phyloP scores from a whole-genome alignment of 2,888 invertebrate species.

The Athripsodes cinereus region DNA sequence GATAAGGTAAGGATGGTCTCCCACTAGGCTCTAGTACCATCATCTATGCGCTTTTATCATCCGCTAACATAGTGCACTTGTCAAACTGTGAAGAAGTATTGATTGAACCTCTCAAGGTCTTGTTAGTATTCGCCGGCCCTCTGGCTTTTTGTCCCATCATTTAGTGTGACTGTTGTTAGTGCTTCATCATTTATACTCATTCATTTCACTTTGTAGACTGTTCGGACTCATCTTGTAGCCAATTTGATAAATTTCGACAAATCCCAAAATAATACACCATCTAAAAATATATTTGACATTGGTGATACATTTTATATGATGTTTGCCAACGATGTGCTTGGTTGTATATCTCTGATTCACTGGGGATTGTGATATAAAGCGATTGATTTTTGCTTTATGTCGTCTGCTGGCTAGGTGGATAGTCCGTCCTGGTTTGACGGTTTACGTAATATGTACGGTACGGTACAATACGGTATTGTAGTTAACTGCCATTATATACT shows the following conservation, averaged over 20 bases:
- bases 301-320: background rate
- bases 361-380: too few species aligned
- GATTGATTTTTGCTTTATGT: too few species aligned
- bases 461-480: too few species aligned
- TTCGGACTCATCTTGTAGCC: too few species aligned
- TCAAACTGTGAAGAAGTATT: conserved; percentile 7
- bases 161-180: background rate
- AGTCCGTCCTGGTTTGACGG: too few species aligned
- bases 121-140: background rate
- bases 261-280: background rate
- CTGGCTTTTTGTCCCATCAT: background rate
- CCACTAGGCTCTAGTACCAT: background rate
- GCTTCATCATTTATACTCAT: too few species aligned
- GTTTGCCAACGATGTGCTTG: background rate
- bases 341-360: background rate
- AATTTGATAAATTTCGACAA: too few species aligned
- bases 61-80: background rate
- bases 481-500: too few species aligned
- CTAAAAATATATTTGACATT: background rate
- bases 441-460: too few species aligned
- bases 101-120: conserved; percentile 21
- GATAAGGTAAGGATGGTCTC: conserved; percentile 22
- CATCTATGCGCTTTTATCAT: background rate
- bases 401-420: too few species aligned
- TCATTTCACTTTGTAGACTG: too few species aligned